These are phyloP conservation scores for Tragelaphus imberbis DNA, from an alignment of 2,113 vertebrate species.

Conservation along the genomic window DNA sequence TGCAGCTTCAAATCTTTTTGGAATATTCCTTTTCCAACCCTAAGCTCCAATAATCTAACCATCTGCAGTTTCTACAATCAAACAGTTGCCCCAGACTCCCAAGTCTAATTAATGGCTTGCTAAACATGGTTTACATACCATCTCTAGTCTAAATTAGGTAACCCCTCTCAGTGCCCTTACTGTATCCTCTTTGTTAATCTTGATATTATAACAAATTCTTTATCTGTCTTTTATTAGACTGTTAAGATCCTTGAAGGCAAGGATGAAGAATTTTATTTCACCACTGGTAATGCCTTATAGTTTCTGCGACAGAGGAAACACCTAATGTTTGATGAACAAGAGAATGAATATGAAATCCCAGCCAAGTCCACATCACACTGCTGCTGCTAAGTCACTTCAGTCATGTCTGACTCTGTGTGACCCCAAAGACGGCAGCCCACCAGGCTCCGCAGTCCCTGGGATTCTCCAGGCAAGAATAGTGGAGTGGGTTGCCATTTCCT, in stretches of 20 bases:
- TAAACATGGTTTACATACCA: neutral
- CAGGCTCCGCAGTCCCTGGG: too few relatives aligned
- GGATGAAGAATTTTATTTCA: neutral
- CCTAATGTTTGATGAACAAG: neutral
- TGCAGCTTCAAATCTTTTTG: neutral
- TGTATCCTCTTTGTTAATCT: neutral
- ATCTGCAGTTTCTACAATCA: neutral
- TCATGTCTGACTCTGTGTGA: too few relatives aligned
- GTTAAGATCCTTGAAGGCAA: neutral
- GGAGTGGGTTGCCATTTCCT: too few relatives aligned
- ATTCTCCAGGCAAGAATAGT: too few relatives aligned
- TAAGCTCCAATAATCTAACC: neutral
- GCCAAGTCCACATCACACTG: neutral
- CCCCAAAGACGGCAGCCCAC: too few relatives aligned
- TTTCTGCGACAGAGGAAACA: neutral
- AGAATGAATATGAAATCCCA: neutral
- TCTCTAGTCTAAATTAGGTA: constrained; percentile 5
- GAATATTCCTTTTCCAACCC: neutral
- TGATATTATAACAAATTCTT: neutral
- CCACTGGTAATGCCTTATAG: neutral
- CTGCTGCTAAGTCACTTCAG: too few relatives aligned
- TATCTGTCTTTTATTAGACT: neutral
- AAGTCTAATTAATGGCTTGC: neutral
- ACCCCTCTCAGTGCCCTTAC: neutral
- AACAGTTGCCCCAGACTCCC: neutral